Evolutionary conservation across 1,140 invertebrate genomes (phyloP).

Genomic region (Telenomus remus): DNA sequence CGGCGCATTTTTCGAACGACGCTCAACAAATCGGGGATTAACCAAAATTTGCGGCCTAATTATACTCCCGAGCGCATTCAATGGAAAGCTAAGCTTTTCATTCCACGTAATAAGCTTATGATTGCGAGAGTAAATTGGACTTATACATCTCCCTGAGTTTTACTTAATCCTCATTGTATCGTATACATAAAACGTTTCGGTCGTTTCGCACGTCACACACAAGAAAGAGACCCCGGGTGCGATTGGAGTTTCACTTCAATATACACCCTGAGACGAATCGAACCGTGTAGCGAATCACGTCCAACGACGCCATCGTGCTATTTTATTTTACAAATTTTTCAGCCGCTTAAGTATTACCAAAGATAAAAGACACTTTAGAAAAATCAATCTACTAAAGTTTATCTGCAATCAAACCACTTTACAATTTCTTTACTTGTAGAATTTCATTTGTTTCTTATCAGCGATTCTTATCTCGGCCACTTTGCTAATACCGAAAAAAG

Average conservation of each 20-base stretch:
- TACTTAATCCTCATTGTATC: conserved; percentile 49
- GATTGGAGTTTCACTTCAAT: conserved; percentile 21
- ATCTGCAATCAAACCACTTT: too few relatives aligned
- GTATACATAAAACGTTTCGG: conserved; percentile 7
- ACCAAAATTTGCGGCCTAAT: conserved; percentile 54
- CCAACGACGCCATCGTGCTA: too few relatives aligned
- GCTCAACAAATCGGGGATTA: conserved; percentile 51
- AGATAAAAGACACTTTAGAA: too few relatives aligned
- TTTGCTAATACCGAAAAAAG: too few relatives aligned
- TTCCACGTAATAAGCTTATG: conserved; percentile 52
- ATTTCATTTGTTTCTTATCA: too few relatives aligned
- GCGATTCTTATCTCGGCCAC: too few relatives aligned
- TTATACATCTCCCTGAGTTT: conserved; percentile 44
- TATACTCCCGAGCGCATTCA: conserved; percentile 39
- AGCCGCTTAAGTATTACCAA: too few relatives aligned
- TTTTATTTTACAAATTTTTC: too few relatives aligned
- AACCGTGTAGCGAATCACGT: not conserved
- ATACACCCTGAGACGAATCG: conserved; percentile 10
- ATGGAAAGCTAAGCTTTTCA: conserved; percentile 56
- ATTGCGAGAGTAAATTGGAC: conserved; percentile 50
- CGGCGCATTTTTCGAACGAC: conserved; percentile 25
- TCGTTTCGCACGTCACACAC: conserved; percentile 50
- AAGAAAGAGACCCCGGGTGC: conserved; percentile 47
- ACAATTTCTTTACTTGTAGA: too few relatives aligned
- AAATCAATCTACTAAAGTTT: too few relatives aligned